phyloP scores from a whole-genome alignment of 2,797 vertebrate species.

The Microchirus variegatus region DNA sequence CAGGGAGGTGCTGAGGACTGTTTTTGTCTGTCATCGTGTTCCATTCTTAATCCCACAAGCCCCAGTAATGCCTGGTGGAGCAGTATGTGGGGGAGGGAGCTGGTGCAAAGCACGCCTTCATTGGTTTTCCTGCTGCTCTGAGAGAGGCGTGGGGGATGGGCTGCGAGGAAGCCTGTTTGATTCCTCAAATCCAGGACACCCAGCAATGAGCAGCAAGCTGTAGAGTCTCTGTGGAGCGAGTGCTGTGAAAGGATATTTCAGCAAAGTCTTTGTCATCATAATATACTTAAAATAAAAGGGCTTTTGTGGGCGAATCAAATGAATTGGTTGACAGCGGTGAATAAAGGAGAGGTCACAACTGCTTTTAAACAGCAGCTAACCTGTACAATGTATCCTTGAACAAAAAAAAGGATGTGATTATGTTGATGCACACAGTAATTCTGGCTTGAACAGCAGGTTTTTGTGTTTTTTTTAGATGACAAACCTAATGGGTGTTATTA shows the following conservation, averaged over 20 bases:
- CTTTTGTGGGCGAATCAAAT: constrained; percentile 33
- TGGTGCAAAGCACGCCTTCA: constrained; percentile 72
- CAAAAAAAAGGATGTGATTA: constrained; percentile 12
- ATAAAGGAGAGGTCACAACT: constrained; percentile 52
- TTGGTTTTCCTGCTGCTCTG: constrained; percentile 75
- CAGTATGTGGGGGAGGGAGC: constrained; percentile 71
- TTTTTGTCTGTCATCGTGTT: constrained; percentile 83
- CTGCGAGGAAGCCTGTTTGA: constrained; percentile 70
- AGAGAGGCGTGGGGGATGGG: constrained; percentile 75
- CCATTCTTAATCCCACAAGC: constrained; percentile 82
- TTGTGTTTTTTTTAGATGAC: constrained; percentile 14
- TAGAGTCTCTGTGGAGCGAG: constrained; percentile 41
- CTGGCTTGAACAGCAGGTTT: constrained; percentile 5
- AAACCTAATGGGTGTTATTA: neutral
- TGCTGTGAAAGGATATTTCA: constrained; percentile 54
- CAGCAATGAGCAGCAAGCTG: constrained; percentile 59
- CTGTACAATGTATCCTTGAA: constrained; percentile 37
- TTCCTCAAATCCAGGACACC: constrained; percentile 76
- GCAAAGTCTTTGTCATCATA: constrained; percentile 52
- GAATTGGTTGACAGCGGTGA: constrained; percentile 35
- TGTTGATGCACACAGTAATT: constrained; percentile 4
- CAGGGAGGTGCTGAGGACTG: constrained; percentile 78
- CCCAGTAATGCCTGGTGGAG: constrained; percentile 75
- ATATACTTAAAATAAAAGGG: constrained; percentile 51
- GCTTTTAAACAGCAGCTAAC: constrained; percentile 26